phyloP scores from a whole-genome alignment of 2,888 invertebrate species.

The Eupithecia subumbrata region DNA sequence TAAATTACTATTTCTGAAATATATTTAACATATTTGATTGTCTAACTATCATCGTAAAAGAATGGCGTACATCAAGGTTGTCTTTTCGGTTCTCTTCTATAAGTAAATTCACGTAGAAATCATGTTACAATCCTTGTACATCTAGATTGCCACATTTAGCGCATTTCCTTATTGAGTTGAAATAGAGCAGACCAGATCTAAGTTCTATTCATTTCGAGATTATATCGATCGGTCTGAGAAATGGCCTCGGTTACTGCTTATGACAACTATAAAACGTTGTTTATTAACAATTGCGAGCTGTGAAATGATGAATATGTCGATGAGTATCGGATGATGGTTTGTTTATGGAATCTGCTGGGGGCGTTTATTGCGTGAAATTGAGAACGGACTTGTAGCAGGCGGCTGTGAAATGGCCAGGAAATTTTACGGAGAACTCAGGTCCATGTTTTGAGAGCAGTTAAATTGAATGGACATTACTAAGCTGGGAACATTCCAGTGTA shows the following conservation, averaged over 20 bases:
- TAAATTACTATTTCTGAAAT: slow-evolving; percentile 25
- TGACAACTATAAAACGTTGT: slow-evolving; percentile 63
- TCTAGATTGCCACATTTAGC: slow-evolving; percentile 46
- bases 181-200: slow-evolving; percentile 34
- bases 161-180: slow-evolving; percentile 54
- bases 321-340: slow-evolving; percentile 51
- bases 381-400: slow-evolving; percentile 12
- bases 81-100: slow-evolving; percentile 25
- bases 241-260: slow-evolving; percentile 61
- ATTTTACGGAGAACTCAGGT: not conserved
- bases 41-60: slow-evolving; percentile 1
- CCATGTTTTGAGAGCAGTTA: slow-evolving; percentile 9
- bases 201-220: slow-evolving; percentile 39
- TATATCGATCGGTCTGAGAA: slow-evolving; percentile 53
- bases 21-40: slow-evolving; percentile 19
- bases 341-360: slow-evolving; percentile 37
- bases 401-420: slow-evolving; percentile 22
- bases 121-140: slow-evolving; percentile 42
- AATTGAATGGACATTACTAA: slow-evolving; percentile 1
- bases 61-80: slow-evolving; percentile 24
- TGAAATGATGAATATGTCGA: slow-evolving; percentile 56
- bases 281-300: slow-evolving; percentile 57
- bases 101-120: slow-evolving; percentile 30
- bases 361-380: slow-evolving; percentile 32
- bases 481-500: slow-evolving; percentile 7